Evolutionary conservation across 2,888 invertebrate genomes (phyloP), one percentile per base, ranked within the genome.

Genomic region (Exocentrus adspersus): DNA sequence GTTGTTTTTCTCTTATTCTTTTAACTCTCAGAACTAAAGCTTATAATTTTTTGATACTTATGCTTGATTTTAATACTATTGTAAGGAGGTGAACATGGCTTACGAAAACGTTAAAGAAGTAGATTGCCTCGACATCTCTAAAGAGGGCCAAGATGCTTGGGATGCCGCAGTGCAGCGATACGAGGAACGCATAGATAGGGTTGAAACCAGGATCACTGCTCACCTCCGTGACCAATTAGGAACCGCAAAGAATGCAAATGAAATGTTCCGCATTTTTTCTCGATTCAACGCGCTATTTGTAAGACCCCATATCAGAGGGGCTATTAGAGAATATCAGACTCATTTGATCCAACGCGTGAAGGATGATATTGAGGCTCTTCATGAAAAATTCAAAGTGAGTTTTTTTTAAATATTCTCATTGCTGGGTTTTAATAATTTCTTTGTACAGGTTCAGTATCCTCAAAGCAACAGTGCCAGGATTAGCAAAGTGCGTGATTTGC

Each of bases 51-150:
- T 16, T 5, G 5, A 12, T 16, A 14, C 7, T 50, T 24, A 28
- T 50, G 24, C n/a, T n/a, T n/a, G 9, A 50, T 57, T 37, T 21
- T 51, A 50, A 28, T 28, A 37, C 32, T 10, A 32, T 32, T 37
- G 5, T n/a, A 67, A 84, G 83, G 85, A 87, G 78, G 92, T 92
- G 0, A 97, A 97, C 83, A 85, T 96, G 70, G 98, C 98, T 0
- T 98, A 98, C 81, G 98, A 98, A 81, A 97, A 97, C 82, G 97
- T 98, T 1, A 98, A 98, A 81, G 98, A 98, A 84, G 97, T 98
- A 0, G 98, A 99, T 81, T 98, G 98, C 74, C 85, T 99, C 79
- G 98, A 99, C 81, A 97, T 99, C 42, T 91, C 94, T 24, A 95
- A 96, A 74, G 99, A 99, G 81, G 99, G 98, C 0, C 91, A 92